Percentiles rank a stretch among this genome's conserved stretches.
Conservation (phyloP, 30 jellyfish, hydroid and myxozoan species). For the Turritopsis rubra region DNA sequence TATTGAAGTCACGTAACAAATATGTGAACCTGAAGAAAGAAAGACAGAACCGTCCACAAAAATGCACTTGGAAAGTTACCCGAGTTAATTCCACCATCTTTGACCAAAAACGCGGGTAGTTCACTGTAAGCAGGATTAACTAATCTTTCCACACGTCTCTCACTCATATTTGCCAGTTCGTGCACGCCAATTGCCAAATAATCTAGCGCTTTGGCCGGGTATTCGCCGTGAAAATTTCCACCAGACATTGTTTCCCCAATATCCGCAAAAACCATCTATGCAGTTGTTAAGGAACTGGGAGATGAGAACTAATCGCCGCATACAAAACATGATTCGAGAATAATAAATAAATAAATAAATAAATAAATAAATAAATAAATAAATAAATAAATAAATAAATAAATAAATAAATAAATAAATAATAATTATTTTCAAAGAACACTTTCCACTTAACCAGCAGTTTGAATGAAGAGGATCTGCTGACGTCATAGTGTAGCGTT, state of each 20-base stretch:
- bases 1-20: too few species aligned
- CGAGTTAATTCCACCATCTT: constrained; percentile 91
- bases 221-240: constrained; percentile 96
- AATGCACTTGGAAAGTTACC: too few species aligned
- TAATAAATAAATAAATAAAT: neutral
- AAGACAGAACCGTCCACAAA: neutral
- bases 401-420: too few species aligned
- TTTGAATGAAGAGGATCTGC: too few species aligned
- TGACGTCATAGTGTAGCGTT: too few species aligned
- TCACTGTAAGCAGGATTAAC: constrained; percentile 95
- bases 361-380: neutral
- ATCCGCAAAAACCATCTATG: constrained; percentile 90
- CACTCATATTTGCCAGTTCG: constrained; percentile 93
- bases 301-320: too few species aligned
- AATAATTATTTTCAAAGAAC: too few species aligned
- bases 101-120: constrained; percentile 81
- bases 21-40: too few species aligned
- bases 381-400: too few species aligned
- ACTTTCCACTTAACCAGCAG: too few species aligned
- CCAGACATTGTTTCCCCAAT: constrained; percentile 91
- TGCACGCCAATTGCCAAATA: constrained; percentile 93
- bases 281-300: neutral
- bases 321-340: neutral
- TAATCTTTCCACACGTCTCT: constrained; percentile 76
- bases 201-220: constrained; percentile 94